phyloP scores from a whole-genome alignment of 1,140 invertebrate genomes.

The Coenobita brevimanus region DNA sequence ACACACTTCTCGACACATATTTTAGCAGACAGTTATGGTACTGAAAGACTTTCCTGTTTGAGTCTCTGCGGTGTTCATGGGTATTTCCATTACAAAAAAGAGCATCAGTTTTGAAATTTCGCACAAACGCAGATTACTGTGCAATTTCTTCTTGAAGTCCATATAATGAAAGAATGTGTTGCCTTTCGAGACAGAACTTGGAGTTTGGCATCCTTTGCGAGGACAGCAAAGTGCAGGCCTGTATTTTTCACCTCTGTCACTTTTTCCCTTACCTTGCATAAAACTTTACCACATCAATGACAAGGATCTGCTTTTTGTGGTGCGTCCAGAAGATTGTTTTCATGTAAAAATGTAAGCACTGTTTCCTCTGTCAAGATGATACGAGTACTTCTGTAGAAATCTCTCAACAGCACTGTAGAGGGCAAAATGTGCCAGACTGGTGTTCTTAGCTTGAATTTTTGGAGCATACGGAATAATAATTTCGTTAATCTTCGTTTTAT shows the following conservation, averaged over 20 bases:
- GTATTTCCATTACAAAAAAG: slow-evolving; percentile 22
- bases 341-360: neutral
- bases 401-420: neutral
- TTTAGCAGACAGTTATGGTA: slow-evolving; percentile 12
- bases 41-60: slow-evolving; percentile 13
- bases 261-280: neutral
- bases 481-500: neutral
- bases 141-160: slow-evolving; percentile 9
- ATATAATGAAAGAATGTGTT: slow-evolving; percentile 12
- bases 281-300: neutral
- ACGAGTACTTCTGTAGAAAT: neutral
- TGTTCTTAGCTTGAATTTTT: neutral
- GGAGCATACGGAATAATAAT: neutral
- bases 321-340: neutral
- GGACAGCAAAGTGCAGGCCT: neutral
- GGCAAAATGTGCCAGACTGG: slow-evolving; percentile 1
- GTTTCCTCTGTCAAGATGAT: no score
- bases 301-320: neutral
- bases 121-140: neutral
- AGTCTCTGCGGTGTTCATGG: slow-evolving; percentile 17
- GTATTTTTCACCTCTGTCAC: neutral
- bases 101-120: neutral
- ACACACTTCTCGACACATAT: slow-evolving; percentile 26
- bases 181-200: neutral
- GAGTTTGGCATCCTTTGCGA: neutral